These are phyloP conservation scores for Cylindroiulus punctatus DNA, from an alignment of 2,888 invertebrate species.

Conservation along the genomic window DNA sequence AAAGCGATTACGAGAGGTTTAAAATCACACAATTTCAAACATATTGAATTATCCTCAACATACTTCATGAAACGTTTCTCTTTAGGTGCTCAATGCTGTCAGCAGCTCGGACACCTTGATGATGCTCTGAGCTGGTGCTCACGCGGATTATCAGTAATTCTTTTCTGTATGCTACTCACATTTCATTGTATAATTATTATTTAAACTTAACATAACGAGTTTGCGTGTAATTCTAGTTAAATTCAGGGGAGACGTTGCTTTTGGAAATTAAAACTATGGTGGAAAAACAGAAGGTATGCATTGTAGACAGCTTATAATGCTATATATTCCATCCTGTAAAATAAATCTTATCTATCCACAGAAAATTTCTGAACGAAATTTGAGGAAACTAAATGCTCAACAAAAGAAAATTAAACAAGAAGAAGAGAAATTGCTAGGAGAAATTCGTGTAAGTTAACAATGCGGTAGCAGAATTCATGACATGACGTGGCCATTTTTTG, in stretches of 20 bases:
- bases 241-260: constrained; percentile 71
- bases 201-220: not conserved
- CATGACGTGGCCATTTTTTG: no score
- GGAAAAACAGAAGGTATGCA: constrained; percentile 68
- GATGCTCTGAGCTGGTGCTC: constrained; percentile 79
- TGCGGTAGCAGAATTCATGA: not conserved
- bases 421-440: constrained; percentile 23
- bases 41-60: constrained; percentile 8
- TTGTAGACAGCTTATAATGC: not conserved
- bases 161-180: not conserved
- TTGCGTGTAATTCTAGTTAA: constrained; percentile 62
- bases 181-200: not conserved
- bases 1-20: constrained; percentile 77
- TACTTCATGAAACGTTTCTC: not conserved
- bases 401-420: constrained; percentile 51
- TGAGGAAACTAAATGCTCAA: constrained; percentile 67
- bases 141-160: constrained; percentile 68
- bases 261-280: constrained; percentile 71
- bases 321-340: not conserved
- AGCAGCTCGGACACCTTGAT: constrained; percentile 75
- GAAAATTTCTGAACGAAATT: constrained; percentile 71
- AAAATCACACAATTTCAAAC: not conserved
- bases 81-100: constrained; percentile 80
- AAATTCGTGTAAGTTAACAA: constrained; percentile 45
- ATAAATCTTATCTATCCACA: constrained; percentile 59